phyloP scores from a whole-genome alignment of 2,888 invertebrate species.

The Dryococelus australis region DNA sequence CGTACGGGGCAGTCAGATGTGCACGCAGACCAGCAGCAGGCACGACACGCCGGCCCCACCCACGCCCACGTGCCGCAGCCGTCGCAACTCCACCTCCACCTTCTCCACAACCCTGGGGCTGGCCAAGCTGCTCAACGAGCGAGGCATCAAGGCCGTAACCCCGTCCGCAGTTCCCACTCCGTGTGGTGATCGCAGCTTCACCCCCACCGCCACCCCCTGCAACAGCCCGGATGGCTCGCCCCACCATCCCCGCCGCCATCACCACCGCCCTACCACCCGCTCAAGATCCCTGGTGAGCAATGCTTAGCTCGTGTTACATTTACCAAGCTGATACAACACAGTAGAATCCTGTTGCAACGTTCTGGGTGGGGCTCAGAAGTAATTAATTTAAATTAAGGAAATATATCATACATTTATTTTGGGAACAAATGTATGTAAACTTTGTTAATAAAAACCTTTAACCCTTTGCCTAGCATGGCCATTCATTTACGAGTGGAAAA shows the following conservation, averaged over 20 bases:
- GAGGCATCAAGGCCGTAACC: slow-evolving; percentile 78
- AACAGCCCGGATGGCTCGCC: slow-evolving; percentile 83
- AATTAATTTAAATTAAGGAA: too few relatives aligned
- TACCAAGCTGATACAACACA: too few relatives aligned
- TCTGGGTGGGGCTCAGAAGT: too few relatives aligned
- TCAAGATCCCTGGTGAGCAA: slow-evolving; percentile 64
- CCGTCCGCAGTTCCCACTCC: slow-evolving; percentile 72
- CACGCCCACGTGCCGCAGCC: slow-evolving; percentile 66
- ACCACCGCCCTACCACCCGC: slow-evolving; percentile 65
- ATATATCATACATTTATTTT: too few relatives aligned
- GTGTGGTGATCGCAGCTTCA: slow-evolving; percentile 67
- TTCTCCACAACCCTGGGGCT: slow-evolving; percentile 78
- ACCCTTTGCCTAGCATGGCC: too few relatives aligned
- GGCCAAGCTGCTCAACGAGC: slow-evolving; percentile 79
- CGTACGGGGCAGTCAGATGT: slow-evolving; percentile 70
- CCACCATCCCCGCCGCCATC: slow-evolving; percentile 65
- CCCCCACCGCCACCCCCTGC: slow-evolving; percentile 87
- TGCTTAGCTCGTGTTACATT: too few relatives aligned
- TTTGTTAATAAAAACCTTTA: too few relatives aligned
- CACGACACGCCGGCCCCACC: slow-evolving; percentile 59
- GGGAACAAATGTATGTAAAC: too few relatives aligned
- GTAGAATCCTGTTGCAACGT: too few relatives aligned
- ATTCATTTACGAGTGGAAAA: too few relatives aligned
- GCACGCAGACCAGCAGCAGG: slow-evolving; percentile 65
- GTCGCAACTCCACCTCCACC: slow-evolving; percentile 82